Base-by-base conservation (phyloP, 2,113 vertebrate species). In the Paradoxurus hermaphroditus region DNA sequence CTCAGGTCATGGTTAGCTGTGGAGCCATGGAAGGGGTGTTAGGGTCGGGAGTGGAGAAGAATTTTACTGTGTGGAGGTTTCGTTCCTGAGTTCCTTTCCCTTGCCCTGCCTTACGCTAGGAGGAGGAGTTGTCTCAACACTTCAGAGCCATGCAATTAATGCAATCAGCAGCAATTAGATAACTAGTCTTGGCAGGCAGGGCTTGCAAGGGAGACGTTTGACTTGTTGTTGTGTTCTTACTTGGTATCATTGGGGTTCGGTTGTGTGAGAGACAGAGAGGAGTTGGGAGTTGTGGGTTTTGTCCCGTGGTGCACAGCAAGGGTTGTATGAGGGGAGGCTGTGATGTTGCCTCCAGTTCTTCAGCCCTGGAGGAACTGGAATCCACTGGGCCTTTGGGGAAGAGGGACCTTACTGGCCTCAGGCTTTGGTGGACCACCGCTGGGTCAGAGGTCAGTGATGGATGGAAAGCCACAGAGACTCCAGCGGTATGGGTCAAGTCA, bases 101-200 rank as follows among this genome's bases (percentile, higher is more conserved):
- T 44, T 78, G 86, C 25, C 77, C 83, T 91, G 68, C 19, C n/a
- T 91, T 82, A 39, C 49, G 77, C 15, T n/a, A 21, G 49, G 44
- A 67, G 81, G 70, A 84, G 51, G 51, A 75, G 86, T 34, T 75
- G 44, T 49, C 78, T 67, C 63, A 31, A 78, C 63, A n/a, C 84
- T 94, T 83, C 62, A 87, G 96, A 95, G 59, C 92, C 79, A 4
- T 96, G 92, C 92, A 95, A 83, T 97, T 97, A 96, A 94, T 97
- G 49, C 96, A 97, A 86, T 98, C 97, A 98, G 79, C 95, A 96
- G 81, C 97, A 83, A 95, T 98, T 97, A 97, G 93, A 72, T 72
- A 83, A 98, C 96, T 93, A 86, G 97, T 95, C 96, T 92, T 97
- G 96, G 90, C 95, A 97, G 92, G 97, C 84, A 78, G 84, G 72